phyloP scores from a whole-genome alignment of 2,113 vertebrate genomes.

The Jaculus jaculus region DNA sequence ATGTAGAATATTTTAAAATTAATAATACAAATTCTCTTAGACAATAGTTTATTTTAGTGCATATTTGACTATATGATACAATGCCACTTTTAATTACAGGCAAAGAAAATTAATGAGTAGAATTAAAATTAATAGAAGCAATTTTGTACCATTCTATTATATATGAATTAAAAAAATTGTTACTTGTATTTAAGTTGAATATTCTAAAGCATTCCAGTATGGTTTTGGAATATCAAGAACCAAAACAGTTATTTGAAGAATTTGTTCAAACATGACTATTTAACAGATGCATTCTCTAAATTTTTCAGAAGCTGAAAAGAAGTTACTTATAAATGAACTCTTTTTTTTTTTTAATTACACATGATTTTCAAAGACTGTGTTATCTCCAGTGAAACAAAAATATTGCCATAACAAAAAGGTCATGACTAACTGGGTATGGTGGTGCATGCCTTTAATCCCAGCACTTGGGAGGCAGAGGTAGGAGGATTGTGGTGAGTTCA shows the following conservation, averaged over 20 bases:
- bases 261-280: neutral
- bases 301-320: neutral
- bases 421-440: too few relatives aligned
- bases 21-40: neutral
- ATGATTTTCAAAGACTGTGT: conserved; percentile 20
- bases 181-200: neutral
- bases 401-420: conserved; percentile 17
- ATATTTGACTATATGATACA: neutral
- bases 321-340: neutral
- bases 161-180: neutral
- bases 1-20: conserved; percentile 49
- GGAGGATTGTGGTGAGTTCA: too few relatives aligned
- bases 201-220: conserved; percentile 4
- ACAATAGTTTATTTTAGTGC: neutral
- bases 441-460: too few relatives aligned
- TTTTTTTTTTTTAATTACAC: conserved; percentile 2
- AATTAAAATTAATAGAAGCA: neutral
- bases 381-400: conserved; percentile 20
- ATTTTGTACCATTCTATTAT: neutral
- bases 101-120: neutral
- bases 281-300: neutral
- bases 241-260: neutral
- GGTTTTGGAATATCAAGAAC: conserved; percentile 15
- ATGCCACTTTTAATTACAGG: neutral
- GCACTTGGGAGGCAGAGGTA: too few relatives aligned